phyloP scores from a whole-genome alignment of 1,140 invertebrate species.

The Scylla paramamosain region DNA sequence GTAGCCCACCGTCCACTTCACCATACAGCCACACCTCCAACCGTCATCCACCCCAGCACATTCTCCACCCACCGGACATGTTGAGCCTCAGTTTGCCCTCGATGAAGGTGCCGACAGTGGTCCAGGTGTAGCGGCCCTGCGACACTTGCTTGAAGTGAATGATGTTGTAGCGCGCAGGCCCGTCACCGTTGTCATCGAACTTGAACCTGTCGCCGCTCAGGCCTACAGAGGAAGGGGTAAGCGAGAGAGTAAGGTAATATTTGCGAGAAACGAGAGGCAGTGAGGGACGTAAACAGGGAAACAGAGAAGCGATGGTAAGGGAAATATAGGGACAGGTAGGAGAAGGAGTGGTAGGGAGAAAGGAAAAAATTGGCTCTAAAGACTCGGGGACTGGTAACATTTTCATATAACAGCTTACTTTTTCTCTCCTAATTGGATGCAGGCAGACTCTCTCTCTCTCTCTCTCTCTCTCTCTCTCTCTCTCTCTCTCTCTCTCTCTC shows the following conservation, averaged over 20 bases:
- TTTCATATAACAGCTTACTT: too few relatives aligned
- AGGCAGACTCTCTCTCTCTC: constrained; percentile 41
- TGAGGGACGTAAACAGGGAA: too few relatives aligned
- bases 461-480: constrained; percentile 59
- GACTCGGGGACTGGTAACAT: too few relatives aligned
- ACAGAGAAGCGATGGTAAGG: too few relatives aligned
- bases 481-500: background rate
- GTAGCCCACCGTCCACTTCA: background rate
- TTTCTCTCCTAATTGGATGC: too few relatives aligned
- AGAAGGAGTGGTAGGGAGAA: too few relatives aligned
- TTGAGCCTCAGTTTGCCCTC: constrained; percentile 90
- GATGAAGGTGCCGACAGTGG: constrained; percentile 91
- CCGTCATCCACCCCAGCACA: background rate
- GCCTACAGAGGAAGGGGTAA: constrained; percentile 81
- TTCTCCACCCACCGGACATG: constrained; percentile 85
- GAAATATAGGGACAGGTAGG: too few relatives aligned
- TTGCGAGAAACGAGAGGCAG: too few relatives aligned
- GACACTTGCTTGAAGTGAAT: constrained; percentile 94
- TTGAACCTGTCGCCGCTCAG: constrained; percentile 93
- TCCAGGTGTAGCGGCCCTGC: constrained; percentile 89
- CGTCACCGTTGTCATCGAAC: constrained; percentile 94
- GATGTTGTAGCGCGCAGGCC: constrained; percentile 96
- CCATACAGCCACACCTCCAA: background rate
- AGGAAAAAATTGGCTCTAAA: too few relatives aligned
- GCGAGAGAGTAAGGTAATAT: background rate